phyloP scores from a whole-genome alignment of 1,140 invertebrate genomes.

The Penaeus indicus region DNA sequence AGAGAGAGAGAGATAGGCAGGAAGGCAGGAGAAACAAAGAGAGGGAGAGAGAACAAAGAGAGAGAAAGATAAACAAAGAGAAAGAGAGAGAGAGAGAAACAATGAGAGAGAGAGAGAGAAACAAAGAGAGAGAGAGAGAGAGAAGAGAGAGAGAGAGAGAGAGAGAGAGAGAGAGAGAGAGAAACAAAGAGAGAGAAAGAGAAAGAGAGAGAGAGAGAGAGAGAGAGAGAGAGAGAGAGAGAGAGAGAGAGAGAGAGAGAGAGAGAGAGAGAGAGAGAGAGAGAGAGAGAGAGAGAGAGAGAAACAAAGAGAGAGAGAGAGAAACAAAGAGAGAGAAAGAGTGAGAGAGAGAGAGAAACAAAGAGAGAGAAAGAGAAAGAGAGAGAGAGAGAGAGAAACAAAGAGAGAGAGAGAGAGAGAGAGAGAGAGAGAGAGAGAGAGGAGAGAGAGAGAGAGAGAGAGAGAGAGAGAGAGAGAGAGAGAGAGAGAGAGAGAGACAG shows the following conservation, averaged over 20 bases:
- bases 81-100: no score
- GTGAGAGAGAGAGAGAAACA: not conserved
- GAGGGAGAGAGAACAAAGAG: no score
- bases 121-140: not conserved
- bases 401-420: not conserved
- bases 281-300: not conserved
- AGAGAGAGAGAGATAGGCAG: not conserved
- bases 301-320: not conserved
- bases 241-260: not conserved
- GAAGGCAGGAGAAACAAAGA: not conserved
- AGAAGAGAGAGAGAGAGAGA: no score
- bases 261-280: not conserved
- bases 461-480: not conserved
- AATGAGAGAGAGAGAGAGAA: no score
- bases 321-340: not conserved
- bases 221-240: not conserved
- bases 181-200: no score
- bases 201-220: no score
- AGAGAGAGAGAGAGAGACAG: no score
- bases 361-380: not conserved
- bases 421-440: not conserved
- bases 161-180: rapidly evolving
- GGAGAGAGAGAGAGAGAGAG: not conserved
- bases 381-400: not conserved
- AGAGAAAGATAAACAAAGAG: no score